A percentile compares a stretch with the other conserved stretches of the same genome.
phyloP scores from a whole-genome alignment of 1,140 invertebrate species.

The Mycetomoellerius zeteki region DNA sequence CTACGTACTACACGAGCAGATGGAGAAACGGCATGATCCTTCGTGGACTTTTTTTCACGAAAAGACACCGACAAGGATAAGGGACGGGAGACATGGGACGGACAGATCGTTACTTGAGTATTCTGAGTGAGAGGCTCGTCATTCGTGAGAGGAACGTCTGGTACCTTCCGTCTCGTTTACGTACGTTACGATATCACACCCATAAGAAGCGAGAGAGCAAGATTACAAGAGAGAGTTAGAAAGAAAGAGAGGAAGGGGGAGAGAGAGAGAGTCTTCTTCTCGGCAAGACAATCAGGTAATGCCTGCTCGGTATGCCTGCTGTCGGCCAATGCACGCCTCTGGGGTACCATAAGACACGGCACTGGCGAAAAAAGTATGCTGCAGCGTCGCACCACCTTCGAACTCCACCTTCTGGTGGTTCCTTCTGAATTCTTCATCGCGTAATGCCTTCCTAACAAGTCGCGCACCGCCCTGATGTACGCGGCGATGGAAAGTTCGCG shows the following conservation, averaged over 20 bases:
- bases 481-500: constrained; percentile 12
- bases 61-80: constrained; percentile 46
- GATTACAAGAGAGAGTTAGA: constrained; percentile 35
- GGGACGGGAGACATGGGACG: constrained; percentile 34
- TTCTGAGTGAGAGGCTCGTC: constrained; percentile 71
- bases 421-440: constrained; percentile 77
- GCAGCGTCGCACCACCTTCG: constrained; percentile 65
- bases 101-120: constrained; percentile 71
- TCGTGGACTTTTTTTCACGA: constrained; percentile 38
- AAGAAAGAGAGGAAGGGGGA: constrained; percentile 24
- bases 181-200: constrained; percentile 50
- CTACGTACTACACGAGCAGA: constrained; percentile 74
- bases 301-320: constrained; percentile 85
- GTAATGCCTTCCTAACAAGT: constrained; percentile 49
- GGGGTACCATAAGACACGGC: constrained; percentile 81
- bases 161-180: constrained; percentile 42
- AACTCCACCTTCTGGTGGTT: constrained; percentile 50
- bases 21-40: constrained; percentile 61
- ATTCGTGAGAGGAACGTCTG: constrained; percentile 57
- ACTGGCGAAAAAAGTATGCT: constrained; percentile 67
- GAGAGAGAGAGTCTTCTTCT: background rate
- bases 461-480: background rate
- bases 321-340: constrained; percentile 74
- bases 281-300: constrained; percentile 86
- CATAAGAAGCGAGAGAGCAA: constrained; percentile 59